Evolutionary conservation across 2,113 vertebrate species (phyloP), one percentile per base, ranked within the genome.

Genomic region (Rhizomys pruinosus): DNA sequence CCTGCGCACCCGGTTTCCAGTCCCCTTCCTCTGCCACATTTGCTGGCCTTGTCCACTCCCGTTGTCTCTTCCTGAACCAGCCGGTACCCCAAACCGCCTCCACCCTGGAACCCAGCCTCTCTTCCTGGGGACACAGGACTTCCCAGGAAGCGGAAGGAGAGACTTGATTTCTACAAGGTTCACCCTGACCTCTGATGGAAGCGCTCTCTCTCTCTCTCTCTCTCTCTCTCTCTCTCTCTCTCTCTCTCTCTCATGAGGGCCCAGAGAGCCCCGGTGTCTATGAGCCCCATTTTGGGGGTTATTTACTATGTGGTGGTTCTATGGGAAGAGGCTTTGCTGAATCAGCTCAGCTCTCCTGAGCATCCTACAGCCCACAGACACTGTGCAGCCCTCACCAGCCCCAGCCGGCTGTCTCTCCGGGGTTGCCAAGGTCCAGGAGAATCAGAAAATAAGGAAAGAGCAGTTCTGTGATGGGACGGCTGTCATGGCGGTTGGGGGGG

Each of bases 351-450:
- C 72, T 44, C 68, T 4, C 25, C 12, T 8, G 20, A 55, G 17
- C 0, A 0, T 23, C 17, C 2, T 10, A 0, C 7, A 1, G 5
- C 44, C 19, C 15, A 0, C 13, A 0, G 5, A 42, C 12, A 15
- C 71, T 39, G 9, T 0, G 37, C 3, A 16, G 25, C 13, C 5
- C 8, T 55, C 37, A 20, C 17, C 20, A 23, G 4, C 13, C 4
- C 52, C 82, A 15, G 5, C 8, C 12, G 7, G 10, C 47, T 17
- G 37, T 32, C 37, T 32, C 57, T 59, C 42, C 29, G 22, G 20
- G 69, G 32, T 37, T 52, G 34, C 25, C 1, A 6, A 77, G 84
- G 72, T 13, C 25, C 7, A 15, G 66, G 52, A 64, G 63, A 9
- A 55, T 37, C 72, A 68, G 87, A 57, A 81, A 73, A 39, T 0